A percentile compares a stretch with the other conserved stretches of the same genome.
Conservation (phyloP, 2,888 invertebrate species). For the Smittia sp. region DNA sequence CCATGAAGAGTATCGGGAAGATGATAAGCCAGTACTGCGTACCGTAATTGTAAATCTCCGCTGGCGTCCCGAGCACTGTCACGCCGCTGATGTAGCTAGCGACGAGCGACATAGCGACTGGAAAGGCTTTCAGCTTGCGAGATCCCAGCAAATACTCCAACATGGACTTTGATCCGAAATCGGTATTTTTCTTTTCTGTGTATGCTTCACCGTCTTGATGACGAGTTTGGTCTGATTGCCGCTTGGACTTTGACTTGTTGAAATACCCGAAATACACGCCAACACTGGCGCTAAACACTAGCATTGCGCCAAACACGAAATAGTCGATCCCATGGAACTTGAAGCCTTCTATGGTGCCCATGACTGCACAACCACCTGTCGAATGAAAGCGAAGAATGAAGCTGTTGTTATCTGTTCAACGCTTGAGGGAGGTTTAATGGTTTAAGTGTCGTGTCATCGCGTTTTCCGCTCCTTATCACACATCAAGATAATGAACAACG, state of each 20-base stretch:
- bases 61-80: constrained; percentile 81
- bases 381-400: not conserved
- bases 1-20: constrained; percentile 67
- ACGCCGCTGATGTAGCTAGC: constrained; percentile 88
- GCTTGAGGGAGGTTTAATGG: not conserved
- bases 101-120: constrained; percentile 81
- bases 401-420: not conserved
- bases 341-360: not conserved
- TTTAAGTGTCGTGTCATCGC: not conserved
- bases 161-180: constrained; percentile 57
- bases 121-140: constrained; percentile 70
- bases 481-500: not conserved
- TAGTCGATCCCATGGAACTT: constrained; percentile 59
- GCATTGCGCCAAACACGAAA: constrained; percentile 67
- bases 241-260: constrained; percentile 22
- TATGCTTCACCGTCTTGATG: not conserved
- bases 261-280: constrained; percentile 60
- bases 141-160: constrained; percentile 76
- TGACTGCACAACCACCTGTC: not conserved
- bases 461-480: not conserved
- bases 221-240: not conserved
- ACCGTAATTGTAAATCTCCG: constrained; percentile 84
- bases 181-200: constrained; percentile 52
- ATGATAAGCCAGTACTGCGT: constrained; percentile 77
- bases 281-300: constrained; percentile 70